Evolutionary conservation across 2,113 vertebrate species (phyloP).

Genomic region (Scomber colias): DNA sequence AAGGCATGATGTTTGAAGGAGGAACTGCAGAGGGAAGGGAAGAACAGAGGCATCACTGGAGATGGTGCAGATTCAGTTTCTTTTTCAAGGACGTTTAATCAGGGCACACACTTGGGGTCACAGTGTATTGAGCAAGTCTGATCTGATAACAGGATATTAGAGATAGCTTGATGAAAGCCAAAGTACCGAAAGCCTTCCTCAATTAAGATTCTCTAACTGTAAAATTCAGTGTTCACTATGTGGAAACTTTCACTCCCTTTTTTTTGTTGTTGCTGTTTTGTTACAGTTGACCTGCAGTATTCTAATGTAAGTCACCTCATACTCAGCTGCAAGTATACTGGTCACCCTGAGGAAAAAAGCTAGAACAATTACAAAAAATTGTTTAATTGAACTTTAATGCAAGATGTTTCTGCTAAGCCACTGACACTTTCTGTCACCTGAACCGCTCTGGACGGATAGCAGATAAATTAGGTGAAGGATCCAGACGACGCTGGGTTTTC

Average conservation of each 20-base stretch:
- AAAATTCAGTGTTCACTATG: conserved; percentile 5
- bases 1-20: not conserved
- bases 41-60: conserved; percentile 9
- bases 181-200: conserved; percentile 18
- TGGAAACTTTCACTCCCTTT: conserved; percentile 2
- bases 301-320: not conserved
- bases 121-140: conserved; percentile 31
- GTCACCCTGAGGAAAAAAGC: not conserved
- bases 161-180: conserved; percentile 42
- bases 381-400: not conserved
- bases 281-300: not conserved
- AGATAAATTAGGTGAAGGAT: conserved; percentile 71
- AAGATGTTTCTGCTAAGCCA: conserved; percentile 9
- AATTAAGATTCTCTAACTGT: conserved; percentile 50
- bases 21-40: conserved; percentile 17
- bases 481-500: conserved; percentile 76
- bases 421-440: conserved; percentile 24
- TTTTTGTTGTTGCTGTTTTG: not conserved
- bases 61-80: conserved; percentile 52
- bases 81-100: conserved; percentile 59
- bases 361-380: not conserved
- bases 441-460: conserved; percentile 40
- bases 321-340: not conserved
- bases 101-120: conserved; percentile 32
- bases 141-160: conserved; percentile 52